Evolutionary conservation across 2,888 invertebrate species (phyloP).

Genomic region (Hoplodrina ambigua): DNA sequence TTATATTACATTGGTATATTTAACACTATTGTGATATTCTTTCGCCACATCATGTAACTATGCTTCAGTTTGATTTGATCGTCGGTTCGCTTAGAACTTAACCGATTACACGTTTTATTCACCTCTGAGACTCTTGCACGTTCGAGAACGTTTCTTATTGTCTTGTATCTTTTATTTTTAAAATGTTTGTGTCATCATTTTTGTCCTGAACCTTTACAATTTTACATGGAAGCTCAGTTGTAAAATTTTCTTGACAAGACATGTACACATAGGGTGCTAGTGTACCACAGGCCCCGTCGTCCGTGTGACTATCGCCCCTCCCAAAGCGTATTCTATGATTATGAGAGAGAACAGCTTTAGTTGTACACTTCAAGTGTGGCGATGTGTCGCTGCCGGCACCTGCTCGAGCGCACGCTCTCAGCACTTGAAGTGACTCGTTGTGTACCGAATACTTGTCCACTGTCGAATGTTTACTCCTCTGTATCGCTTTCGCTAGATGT

Average conservation of each 20-base stretch:
- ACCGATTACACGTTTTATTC: constrained; percentile 79
- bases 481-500: constrained; percentile 83
- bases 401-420: constrained; percentile 40
- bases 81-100: constrained; percentile 84
- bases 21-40: constrained; percentile 83
- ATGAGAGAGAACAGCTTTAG: constrained; percentile 76
- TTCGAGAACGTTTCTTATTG: constrained; percentile 72
- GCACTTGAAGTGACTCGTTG: constrained; percentile 67
- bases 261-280: constrained; percentile 55
- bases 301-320: constrained; percentile 87
- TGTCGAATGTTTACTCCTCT: constrained; percentile 77
- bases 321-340: constrained; percentile 80
- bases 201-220: constrained; percentile 80
- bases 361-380: constrained; percentile 76
- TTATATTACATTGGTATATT: constrained; percentile 81
- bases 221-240: constrained; percentile 85
- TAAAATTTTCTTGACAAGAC: constrained; percentile 73
- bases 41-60: constrained; percentile 84
- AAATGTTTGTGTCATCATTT: constrained; percentile 73
- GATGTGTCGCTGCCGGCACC: constrained; percentile 41
- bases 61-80: constrained; percentile 83
- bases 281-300: constrained; percentile 72
- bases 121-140: constrained; percentile 80
- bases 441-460: constrained; percentile 58
- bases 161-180: constrained; percentile 73